Base-by-base conservation (phyloP, 1,140 invertebrate species). In the Brachystomella parvula region DNA sequence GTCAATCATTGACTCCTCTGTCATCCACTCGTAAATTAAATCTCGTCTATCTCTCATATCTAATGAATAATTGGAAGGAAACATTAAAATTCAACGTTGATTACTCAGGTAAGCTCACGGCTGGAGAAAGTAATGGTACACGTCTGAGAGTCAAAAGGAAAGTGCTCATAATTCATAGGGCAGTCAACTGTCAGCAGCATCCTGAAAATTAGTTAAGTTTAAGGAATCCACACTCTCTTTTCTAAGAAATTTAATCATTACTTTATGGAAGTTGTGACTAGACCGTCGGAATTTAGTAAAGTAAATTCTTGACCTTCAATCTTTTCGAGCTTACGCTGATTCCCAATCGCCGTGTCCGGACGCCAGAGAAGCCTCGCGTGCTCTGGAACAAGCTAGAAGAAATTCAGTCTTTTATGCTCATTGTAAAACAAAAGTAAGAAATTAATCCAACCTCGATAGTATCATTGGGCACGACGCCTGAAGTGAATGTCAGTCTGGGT, bases 21-120 rank as follows among this genome's bases (percentile, higher is more conserved):
- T 53, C 49, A 53, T 53, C 49, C 49, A 53, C 21, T 53, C 49
- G 24, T 53, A 53, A 53, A 53, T 53, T 6, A 53, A 17, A 26
- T 53, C 49, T 6, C 49, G 49, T 15, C 49, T 12, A 53, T 53
- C 49, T 17, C 24, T 12, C 6, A 24, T 24, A 15, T 15, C 49
- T 53, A n/a, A 44, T 53, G 12, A 53, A 53, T 53, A 44, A n/a
- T 44, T 44, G 9, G 39, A 44, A 44, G 39, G 39, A 44, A 44
- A 44, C 9, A 44, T n/a, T 44, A 44, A n/a, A 12, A 44, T 44
- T 44, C n/a, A 12, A 44, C 39, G 9, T 44, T 44, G n/a, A n/a
- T n/a, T n/a, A n/a, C n/a, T n/a, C n/a, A n/a, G n/a, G n/a, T n/a
- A n/a, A n/a, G n/a, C 49, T 53, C 24, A 53, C 49, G 49, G 24